These are phyloP conservation scores for Sapayoa aenigma DNA, from an alignment of 2,113 vertebrate species.

Conservation along the genomic window DNA sequence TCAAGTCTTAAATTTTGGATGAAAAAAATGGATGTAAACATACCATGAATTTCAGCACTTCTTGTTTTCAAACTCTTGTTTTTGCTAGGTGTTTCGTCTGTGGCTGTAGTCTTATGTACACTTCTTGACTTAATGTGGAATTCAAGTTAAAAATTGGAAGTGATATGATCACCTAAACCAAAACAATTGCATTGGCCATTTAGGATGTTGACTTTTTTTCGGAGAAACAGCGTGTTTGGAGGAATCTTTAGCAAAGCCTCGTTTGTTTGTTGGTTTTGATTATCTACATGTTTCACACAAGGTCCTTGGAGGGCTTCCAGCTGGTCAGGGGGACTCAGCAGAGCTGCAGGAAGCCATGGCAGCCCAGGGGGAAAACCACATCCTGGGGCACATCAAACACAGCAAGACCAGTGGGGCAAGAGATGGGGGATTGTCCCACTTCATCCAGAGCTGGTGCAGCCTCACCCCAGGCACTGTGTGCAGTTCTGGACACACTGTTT, in stretches of 20 bases:
- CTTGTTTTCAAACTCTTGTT: background rate
- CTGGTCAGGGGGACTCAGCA: background rate
- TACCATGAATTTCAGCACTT: background rate
- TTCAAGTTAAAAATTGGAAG: background rate
- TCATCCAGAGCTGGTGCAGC: accelerated
- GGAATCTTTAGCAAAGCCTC: background rate
- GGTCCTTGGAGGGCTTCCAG: background rate
- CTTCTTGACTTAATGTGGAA: background rate
- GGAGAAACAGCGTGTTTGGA: background rate
- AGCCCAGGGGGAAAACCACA: background rate
- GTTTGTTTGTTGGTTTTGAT: background rate
- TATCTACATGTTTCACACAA: background rate
- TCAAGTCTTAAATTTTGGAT: background rate
- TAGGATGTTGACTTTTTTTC: background rate
- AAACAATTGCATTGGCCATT: background rate
- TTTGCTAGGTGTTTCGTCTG: background rate
- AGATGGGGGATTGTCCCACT: background rate
- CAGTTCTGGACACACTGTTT: background rate
- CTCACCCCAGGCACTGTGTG: accelerated
- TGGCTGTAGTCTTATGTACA: background rate
- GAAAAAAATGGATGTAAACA: background rate
- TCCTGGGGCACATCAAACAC: background rate
- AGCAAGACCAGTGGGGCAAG: no score
- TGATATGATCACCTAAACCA: background rate
- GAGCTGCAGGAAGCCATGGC: background rate